A percentile compares a stretch with the other conserved stretches of the same genome.
Conservation (phyloP, 2,888 invertebrate genomes). For the Zelleria hepariella region DNA sequence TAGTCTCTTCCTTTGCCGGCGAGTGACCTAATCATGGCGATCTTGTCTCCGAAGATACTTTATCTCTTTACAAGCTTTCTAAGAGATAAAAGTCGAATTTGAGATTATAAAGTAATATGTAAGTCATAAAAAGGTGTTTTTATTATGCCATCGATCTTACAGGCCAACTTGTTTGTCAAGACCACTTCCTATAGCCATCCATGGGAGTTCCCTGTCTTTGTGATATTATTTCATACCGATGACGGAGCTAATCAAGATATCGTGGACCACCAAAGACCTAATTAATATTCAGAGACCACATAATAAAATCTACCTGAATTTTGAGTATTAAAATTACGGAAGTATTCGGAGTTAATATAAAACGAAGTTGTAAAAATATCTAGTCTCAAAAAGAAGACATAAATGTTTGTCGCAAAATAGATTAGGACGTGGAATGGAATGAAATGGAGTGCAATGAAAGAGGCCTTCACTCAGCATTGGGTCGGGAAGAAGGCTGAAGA, state of each 20-base stretch:
- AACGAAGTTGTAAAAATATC: too few relatives aligned
- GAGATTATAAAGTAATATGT: conserved; percentile 62
- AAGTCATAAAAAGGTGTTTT: conserved; percentile 57
- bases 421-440: too few relatives aligned
- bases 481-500: too few relatives aligned
- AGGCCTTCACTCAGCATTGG: too few relatives aligned
- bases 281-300: background rate
- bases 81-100: conserved; percentile 63
- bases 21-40: conserved; percentile 44
- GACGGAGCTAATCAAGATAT: background rate
- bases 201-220: conserved; percentile 37
- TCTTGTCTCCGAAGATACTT: conserved; percentile 53
- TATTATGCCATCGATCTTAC: conserved; percentile 67
- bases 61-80: conserved; percentile 62
- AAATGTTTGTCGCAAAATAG: too few relatives aligned
- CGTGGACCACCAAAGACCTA: background rate
- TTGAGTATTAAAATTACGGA: too few relatives aligned
- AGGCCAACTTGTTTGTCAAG: conserved; percentile 34
- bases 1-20: conserved; percentile 17
- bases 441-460: too few relatives aligned
- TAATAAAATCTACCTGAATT: background rate
- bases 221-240: background rate
- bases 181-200: conserved; percentile 24
- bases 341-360: too few relatives aligned
- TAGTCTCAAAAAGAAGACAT: too few relatives aligned